Evolutionary conservation across 2,797 vertebrate species (phyloP).

Genomic region (Enteromius paludinosus): DNA sequence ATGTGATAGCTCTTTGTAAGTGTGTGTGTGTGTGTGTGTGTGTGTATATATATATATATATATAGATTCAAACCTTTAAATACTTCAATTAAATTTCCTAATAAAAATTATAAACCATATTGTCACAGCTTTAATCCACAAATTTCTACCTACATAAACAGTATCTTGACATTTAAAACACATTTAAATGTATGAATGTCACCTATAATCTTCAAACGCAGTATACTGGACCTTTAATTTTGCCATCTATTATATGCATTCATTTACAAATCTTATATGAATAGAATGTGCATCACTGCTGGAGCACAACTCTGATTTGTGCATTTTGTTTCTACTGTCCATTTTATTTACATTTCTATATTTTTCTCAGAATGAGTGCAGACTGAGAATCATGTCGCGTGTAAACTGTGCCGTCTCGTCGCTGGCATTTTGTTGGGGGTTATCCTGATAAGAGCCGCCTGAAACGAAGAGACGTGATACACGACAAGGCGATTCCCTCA

Average conservation of each 20-base stretch:
- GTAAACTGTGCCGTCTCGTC: constrained; percentile 42
- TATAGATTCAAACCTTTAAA: neutral
- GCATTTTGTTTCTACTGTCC: neutral
- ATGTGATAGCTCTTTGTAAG: too few relatives aligned
- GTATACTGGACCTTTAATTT: neutral
- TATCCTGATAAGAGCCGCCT: constrained; percentile 57
- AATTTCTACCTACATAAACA: neutral
- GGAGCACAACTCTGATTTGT: neutral
- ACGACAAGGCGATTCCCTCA: constrained; percentile 58
- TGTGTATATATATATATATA: too few relatives aligned
- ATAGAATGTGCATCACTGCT: neutral
- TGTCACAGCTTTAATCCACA: neutral
- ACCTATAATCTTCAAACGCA: neutral
- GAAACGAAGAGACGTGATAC: constrained; percentile 61
- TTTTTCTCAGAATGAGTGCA: constrained; percentile 22
- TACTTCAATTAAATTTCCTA: neutral
- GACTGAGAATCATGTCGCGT: constrained; percentile 45
- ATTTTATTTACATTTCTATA: neutral
- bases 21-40: too few relatives aligned
- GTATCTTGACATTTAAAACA: neutral
- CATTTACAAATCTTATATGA: neutral
- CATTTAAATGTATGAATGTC: neutral
- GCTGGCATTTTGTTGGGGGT: constrained; percentile 53
- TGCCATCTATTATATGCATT: neutral
- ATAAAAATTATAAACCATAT: neutral